Evolutionary conservation across 2,113 vertebrate species (phyloP), one percentile per base, ranked within the genome.

Genomic region (Raja brachyura): DNA sequence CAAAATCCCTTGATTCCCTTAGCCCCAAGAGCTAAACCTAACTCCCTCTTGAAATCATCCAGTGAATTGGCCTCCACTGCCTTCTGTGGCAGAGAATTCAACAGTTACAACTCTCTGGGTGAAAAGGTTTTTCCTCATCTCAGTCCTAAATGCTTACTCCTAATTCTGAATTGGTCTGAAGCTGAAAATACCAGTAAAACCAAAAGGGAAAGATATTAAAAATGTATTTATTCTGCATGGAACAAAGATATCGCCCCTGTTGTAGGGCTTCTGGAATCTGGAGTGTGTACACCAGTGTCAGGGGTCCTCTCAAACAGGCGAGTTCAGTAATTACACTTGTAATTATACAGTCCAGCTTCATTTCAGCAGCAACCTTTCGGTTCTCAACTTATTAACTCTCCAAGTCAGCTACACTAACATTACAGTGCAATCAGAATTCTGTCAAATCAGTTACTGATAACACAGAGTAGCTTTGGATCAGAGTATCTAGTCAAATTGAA

Each of bases 361-460:
- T 79, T 79, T 79, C 78, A 54, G 78, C 78, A 81, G 78, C 39
- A 81, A 81, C 54, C 78, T 81, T 54, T 81, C 78, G 54, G 78
- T 81, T 81, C 78, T 81, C 78, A 81, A 81, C 54, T 81, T 81
- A 81, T 81, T 54, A 81, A 81, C 78, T 54, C 6, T 81, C 39
- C 39, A 16, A 81, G 74, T 75, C 25, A 75, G 33, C 39, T 81
- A 81, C 78, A 54, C 39, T 81, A 39, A 81, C 5, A 48, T 81
- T 54, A 81, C 8, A 81, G 16, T 10, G 13, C 78, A 54, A 20
- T 25, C 78, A 18, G 39, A 54, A 39, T 48, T 81, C 18, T 81
- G 78, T 54, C 14, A 33, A 22, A 54, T 81, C 78, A 31, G 77
- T 79, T 48, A 79, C 13, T 79, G 77, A 79, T 79, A 48, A 39